These are phyloP conservation scores for Beris chalybata DNA, from an alignment of 2,888 invertebrate genomes.

Conservation along the genomic window DNA sequence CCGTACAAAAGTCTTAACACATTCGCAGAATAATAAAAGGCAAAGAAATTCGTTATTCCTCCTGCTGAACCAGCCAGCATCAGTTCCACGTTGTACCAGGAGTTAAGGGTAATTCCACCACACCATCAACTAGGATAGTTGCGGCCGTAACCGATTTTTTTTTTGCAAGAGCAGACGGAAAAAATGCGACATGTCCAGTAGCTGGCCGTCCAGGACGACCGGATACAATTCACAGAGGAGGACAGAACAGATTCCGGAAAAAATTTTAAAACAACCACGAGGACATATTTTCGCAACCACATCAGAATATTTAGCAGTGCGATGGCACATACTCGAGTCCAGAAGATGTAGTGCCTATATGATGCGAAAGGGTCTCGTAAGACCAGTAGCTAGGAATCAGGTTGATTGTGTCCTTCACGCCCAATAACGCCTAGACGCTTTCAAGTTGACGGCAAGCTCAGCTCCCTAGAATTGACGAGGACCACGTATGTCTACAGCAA, in stretches of 20 bases:
- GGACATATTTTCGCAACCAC: slow-evolving; percentile 28
- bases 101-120: background rate
- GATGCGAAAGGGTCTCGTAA: too few species aligned
- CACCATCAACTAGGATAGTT: background rate
- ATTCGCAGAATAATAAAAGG: slow-evolving; percentile 27
- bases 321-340: background rate
- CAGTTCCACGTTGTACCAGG: background rate
- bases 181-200: slow-evolving; percentile 16
- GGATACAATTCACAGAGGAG: background rate
- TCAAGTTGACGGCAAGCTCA: too few species aligned
- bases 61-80: background rate
- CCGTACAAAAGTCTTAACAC: slow-evolving; percentile 20
- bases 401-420: too few species aligned
- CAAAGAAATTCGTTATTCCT: slow-evolving; percentile 19
- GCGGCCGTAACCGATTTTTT: background rate
- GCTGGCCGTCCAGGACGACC: background rate
- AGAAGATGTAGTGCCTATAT: too few species aligned
- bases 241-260: slow-evolving; percentile 18
- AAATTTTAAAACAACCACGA: slow-evolving; percentile 26
- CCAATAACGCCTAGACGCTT: too few species aligned
- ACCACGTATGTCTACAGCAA: too few species aligned
- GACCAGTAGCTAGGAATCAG: too few species aligned
- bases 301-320: slow-evolving; percentile 27
- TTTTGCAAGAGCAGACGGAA: background rate
- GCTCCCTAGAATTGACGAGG: too few species aligned